phyloP scores from a whole-genome alignment of 2,113 vertebrate species.

The Toxotes jaculatrix region DNA sequence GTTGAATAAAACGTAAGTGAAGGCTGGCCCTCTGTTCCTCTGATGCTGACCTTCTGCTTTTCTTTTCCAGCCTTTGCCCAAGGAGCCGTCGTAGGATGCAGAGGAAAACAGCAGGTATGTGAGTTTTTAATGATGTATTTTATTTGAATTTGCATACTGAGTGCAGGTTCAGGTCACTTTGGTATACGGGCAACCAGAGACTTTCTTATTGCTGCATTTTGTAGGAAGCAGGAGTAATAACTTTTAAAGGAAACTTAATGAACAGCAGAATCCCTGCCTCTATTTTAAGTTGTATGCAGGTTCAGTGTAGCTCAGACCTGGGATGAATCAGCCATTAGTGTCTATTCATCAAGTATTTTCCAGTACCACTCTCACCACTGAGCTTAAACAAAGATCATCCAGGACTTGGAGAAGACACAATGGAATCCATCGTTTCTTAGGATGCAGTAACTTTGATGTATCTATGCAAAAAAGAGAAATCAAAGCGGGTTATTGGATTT shows the following conservation, averaged over 20 bases:
- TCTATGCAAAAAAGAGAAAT: conserved; percentile 25
- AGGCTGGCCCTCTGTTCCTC: conserved; percentile 34
- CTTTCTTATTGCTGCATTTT: conserved; percentile 7
- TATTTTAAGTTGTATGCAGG: neutral
- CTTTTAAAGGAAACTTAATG: neutral
- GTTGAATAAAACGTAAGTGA: conserved; percentile 24
- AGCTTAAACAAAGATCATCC: conserved; percentile 33
- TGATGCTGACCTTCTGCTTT: conserved; percentile 56
- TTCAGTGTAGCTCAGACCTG: conserved; percentile 16
- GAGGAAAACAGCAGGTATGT: conserved; percentile 70
- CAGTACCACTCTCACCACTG: neutral
- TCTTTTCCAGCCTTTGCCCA: conserved; percentile 85
- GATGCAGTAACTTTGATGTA: conserved; percentile 60
- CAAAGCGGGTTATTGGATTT: conserved; percentile 35
- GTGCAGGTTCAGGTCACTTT: conserved; percentile 1
- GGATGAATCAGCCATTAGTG: conserved; percentile 17
- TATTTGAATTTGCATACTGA: conserved; percentile 22
- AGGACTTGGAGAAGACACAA: conserved; percentile 25
- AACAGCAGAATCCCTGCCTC: neutral
- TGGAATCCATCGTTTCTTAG: conserved; percentile 9
- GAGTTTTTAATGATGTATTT: conserved; percentile 39
- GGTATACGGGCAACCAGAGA: neutral
- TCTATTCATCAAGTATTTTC: conserved; percentile 32
- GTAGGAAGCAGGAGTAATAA: conserved; percentile 8
- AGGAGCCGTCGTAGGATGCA: conserved; percentile 86